Evolutionary conservation across 2,888 invertebrate species (phyloP), one percentile per base, ranked within the genome.

Genomic region (Acanthococcus lagerstroemiae): DNA sequence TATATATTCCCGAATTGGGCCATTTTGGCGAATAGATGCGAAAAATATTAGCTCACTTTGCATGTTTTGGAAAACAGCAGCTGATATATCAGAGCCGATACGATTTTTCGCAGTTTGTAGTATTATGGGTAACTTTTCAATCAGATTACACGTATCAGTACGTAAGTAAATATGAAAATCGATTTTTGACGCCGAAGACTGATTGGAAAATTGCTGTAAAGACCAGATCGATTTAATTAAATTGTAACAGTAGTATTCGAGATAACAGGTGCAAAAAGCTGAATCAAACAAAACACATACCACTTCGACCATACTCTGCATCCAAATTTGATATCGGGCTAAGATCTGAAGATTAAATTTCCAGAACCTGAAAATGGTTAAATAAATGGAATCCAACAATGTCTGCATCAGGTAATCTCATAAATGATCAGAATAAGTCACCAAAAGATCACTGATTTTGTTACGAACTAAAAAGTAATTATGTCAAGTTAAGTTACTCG

Each of bases 281-380:
- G 4, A 19, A 58, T 56, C 19, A 19, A 54, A 22, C 2, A 17
- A 3, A 27, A 30, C 26, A 17, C 19, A 37, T 44, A 50, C 65
- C 45, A 37, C 26, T 0, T 65, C 48, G 19, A 48, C 26, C n/a
- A 55, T 65, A 76, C 57, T 75, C 77, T 30, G 76, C 77, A 60
- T 83, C 80, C 87, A 90, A n/a, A 82, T 83, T 9, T 83, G 79
- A 75, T 90, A 90, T 72, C 95, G 82, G 50, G 90, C 82, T 50
- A 92, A 74, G 45, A 95, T 79, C 78, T 95, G 90, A 68, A 95
- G 79, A 21, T 86, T 87, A 6, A 95, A 80, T 77, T 92, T 95
- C 84, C 91, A 90, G 78, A 95, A 93, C 74, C 88, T 87, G 63
- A 25, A 69, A 69, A 37, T 45, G 55, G 9, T n/a, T n/a, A n/a